A percentile compares a stretch with the other conserved stretches of the same genome.
Evolutionary conservation across 2,888 invertebrate genomes (phyloP).

Genomic region (Tachystola acroxantha): DNA sequence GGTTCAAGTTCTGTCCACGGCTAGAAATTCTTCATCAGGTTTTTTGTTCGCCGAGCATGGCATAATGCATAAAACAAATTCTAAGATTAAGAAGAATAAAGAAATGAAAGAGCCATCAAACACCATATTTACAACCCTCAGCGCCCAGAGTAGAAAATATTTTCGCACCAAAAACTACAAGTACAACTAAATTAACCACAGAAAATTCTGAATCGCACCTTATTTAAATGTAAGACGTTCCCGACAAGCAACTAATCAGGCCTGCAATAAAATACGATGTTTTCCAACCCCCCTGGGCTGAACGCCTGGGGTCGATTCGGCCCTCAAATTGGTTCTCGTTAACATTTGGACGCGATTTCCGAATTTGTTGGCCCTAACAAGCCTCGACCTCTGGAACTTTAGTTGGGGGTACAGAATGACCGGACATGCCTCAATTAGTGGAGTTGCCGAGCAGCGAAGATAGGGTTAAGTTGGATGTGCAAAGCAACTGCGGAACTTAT

Average conservation of each 20-base stretch:
- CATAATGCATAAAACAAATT: no score
- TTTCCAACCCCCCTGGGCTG: conserved; percentile 33
- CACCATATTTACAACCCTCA: no score
- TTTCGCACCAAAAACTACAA: no score
- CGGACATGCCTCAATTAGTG: conserved; percentile 71
- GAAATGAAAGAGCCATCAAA: no score
- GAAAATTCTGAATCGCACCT: no score
- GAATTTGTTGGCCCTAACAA: conserved; percentile 68
- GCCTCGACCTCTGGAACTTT: conserved; percentile 51
- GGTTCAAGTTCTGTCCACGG: no score
- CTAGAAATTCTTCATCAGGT: no score
- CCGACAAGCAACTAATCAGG: conserved; percentile 52
- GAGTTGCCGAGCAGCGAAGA: conserved; percentile 30
- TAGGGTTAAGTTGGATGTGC: conserved; percentile 10
- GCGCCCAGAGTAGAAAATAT: no score
- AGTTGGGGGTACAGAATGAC: conserved; percentile 53
- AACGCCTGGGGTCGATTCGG: conserved; percentile 34
- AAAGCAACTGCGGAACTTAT: conserved; percentile 14
- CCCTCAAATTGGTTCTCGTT: conserved; percentile 69
- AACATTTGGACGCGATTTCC: conserved; percentile 69
- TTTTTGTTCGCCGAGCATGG: no score
- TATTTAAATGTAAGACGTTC: conserved; percentile 14
- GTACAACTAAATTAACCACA: no score
- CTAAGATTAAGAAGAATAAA: no score
- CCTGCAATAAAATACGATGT: conserved; percentile 48